These are phyloP conservation scores for Nycticebus coucang DNA, from an alignment of 2,113 vertebrate species.

Conservation along the genomic window DNA sequence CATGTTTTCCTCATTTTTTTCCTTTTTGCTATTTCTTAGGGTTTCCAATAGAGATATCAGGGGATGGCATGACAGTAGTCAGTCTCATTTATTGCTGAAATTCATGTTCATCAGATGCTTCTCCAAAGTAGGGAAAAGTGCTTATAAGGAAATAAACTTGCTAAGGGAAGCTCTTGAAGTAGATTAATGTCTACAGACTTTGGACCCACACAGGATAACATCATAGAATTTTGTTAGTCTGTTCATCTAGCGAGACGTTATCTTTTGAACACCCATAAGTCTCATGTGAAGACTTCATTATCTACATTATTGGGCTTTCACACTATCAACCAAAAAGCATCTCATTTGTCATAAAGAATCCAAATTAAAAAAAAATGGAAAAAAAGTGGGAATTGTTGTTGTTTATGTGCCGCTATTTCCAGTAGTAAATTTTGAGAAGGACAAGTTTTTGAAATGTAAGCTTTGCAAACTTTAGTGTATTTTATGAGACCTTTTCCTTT, in stretches of 20 bases:
- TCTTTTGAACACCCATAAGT: not conserved
- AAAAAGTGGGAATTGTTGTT: not conserved
- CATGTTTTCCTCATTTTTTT: not conserved
- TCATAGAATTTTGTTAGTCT: not conserved
- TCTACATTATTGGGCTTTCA: not conserved
- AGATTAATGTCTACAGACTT: not conserved
- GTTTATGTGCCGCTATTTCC: not conserved
- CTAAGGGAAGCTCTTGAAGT: not conserved
- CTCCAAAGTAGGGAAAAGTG: not conserved
- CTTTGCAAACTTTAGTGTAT: not conserved
- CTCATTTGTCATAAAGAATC: not conserved
- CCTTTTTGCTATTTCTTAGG: not conserved
- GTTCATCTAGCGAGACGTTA: not conserved
- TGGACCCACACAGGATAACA: not conserved
- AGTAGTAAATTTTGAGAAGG: constrained; percentile 5
- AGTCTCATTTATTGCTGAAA: not conserved
- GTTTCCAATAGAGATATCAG: not conserved
- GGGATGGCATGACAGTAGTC: not conserved
- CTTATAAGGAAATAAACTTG: not conserved
- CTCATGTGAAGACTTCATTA: not conserved
- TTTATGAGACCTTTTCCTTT: not conserved
- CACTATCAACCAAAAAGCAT: not conserved
- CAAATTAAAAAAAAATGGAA: not conserved
- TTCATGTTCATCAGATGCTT: not conserved
- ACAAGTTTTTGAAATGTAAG: not conserved